A percentile compares a stretch with the other conserved stretches of the same genome.
Conservation (phyloP, 2,113 vertebrate genomes). For the Pantherophis guttatus region DNA sequence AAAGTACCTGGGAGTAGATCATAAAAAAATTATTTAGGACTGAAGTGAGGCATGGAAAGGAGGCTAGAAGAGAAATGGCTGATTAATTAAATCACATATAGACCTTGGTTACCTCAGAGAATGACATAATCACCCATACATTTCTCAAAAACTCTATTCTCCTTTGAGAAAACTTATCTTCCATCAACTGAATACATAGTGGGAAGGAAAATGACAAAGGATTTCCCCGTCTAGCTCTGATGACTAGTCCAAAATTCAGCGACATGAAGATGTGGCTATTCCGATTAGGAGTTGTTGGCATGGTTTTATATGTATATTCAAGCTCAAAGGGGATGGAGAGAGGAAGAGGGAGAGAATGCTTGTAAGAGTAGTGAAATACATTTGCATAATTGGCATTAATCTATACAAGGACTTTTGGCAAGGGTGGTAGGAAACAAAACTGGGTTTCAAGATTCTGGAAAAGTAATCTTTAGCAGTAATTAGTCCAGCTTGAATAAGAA, state of each 20-base stretch:
- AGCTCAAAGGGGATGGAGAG: background rate
- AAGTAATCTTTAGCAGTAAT: slow-evolving; percentile 10
- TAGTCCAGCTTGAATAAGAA: slow-evolving; percentile 24
- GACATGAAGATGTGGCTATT: background rate
- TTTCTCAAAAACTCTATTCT: background rate
- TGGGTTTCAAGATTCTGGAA: background rate
- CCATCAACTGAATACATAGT: background rate
- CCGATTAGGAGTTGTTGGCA: background rate
- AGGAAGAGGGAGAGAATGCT: background rate
- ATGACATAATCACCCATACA: background rate
- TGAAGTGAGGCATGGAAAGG: background rate
- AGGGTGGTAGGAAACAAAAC: slow-evolving; percentile 2
- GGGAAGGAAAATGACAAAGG: background rate
- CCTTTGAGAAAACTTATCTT: background rate
- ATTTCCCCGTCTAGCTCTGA: background rate
- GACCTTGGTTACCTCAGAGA: background rate
- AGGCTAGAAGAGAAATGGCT: background rate
- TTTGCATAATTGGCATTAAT: slow-evolving; percentile 1
- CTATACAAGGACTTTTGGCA: slow-evolving; percentile 11
- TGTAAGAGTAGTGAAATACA: background rate
- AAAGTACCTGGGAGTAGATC: background rate
- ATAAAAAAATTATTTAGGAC: background rate
- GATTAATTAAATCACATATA: background rate
- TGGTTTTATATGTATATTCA: background rate
- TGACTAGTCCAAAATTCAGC: background rate